phyloP scores from a whole-genome alignment of 64 coral and sea anemone species.

The Anthopleura sola region DNA sequence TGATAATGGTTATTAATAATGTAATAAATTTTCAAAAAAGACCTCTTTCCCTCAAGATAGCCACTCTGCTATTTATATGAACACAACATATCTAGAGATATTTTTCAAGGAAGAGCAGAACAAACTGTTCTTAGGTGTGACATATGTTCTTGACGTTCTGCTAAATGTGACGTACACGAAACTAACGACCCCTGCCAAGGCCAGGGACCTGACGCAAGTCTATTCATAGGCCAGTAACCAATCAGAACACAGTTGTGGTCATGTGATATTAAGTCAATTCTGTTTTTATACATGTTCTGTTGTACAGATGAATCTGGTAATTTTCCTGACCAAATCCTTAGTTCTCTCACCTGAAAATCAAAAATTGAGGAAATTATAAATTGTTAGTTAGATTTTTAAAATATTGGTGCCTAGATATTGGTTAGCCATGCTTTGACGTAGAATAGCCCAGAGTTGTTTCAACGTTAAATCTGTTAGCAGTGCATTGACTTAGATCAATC shows the following conservation, averaged over 20 bases:
- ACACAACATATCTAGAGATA: not conserved
- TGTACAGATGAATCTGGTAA: constrained; percentile 53
- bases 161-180: constrained; percentile 69
- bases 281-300: constrained; percentile 78
- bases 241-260: constrained; percentile 55
- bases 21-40: too few relatives aligned
- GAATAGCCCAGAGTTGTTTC: too few relatives aligned
- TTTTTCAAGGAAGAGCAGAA: constrained; percentile 48
- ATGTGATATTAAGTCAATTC: constrained; percentile 69
- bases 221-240: constrained; percentile 94
- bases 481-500: too few relatives aligned
- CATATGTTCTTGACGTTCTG: constrained; percentile 51
- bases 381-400: not conserved
- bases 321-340: constrained; percentile 79
- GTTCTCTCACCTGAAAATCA: constrained; percentile 61
- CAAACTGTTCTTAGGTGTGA: constrained; percentile 61
- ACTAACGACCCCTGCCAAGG: constrained; percentile 81
- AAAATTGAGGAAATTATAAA: not conserved
- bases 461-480: too few relatives aligned
- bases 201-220: constrained; percentile 79
- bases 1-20: too few relatives aligned
- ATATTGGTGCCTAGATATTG: not conserved
- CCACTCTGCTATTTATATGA: too few relatives aligned
- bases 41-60: too few relatives aligned
- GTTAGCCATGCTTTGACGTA: too few relatives aligned